Percentiles rank a stretch among this genome's conserved stretches.
These are phyloP conservation scores for Erpobdella octoculata DNA, from an alignment of 2,888 invertebrate genomes.

Conservation along the genomic window DNA sequence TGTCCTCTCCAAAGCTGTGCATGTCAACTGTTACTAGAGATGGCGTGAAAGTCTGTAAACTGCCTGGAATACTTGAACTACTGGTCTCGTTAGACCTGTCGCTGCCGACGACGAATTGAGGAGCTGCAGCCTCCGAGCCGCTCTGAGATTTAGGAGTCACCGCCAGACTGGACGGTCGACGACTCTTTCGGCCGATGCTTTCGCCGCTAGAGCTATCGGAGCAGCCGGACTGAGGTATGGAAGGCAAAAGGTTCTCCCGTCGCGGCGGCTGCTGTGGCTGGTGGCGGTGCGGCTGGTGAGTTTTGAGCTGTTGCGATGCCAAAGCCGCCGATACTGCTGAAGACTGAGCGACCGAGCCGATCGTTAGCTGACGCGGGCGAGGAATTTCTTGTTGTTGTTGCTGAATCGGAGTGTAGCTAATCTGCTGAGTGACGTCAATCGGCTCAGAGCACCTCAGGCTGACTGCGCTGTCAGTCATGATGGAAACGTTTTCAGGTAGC, in stretches of 20 bases:
- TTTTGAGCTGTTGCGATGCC: neutral
- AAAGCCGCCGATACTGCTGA: neutral
- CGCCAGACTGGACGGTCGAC: conserved; percentile 23
- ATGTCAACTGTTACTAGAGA: neutral
- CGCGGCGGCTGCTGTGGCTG: neutral
- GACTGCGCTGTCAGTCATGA: conserved; percentile 17
- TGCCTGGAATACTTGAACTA: conserved; percentile 17
- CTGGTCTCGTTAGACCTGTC: conserved; percentile 15
- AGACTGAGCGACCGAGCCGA: neutral
- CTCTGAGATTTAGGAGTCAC: conserved; percentile 20
- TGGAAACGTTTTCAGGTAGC: neutral
- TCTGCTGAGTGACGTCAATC: neutral
- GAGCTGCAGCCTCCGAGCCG: conserved; percentile 7
- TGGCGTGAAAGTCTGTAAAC: neutral
- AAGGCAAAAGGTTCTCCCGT: conserved; percentile 2
- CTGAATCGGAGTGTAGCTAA: neutral
- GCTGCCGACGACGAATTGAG: conserved; percentile 11
- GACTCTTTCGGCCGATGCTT: neutral
- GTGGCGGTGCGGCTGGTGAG: neutral
- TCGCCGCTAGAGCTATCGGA: conserved; percentile 16
- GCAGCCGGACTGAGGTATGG: conserved; percentile 19
- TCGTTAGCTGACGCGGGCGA: neutral
- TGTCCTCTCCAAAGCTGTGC: neutral
- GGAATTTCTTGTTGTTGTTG: neutral
- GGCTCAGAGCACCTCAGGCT: conserved; percentile 12